These are phyloP conservation scores for Adoxophyes honmai DNA, from an alignment of 1,140 invertebrate genomes.

Conservation along the genomic window DNA sequence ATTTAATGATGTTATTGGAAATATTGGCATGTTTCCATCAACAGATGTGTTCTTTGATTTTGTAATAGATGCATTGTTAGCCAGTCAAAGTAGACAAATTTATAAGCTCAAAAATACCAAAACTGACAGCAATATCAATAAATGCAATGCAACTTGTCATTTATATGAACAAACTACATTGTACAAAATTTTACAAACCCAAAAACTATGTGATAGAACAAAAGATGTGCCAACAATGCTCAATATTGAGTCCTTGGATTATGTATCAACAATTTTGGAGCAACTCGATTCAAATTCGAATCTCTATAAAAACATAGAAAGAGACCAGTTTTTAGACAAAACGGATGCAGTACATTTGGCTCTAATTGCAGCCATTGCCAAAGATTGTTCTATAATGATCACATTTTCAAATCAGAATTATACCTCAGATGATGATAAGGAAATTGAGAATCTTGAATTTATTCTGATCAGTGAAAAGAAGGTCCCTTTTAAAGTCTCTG, in stretches of 20 bases:
- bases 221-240: slow-evolving; percentile 16
- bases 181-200: slow-evolving; percentile 50
- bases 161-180: slow-evolving; percentile 42
- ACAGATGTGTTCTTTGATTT: slow-evolving; percentile 49
- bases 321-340: slow-evolving; percentile 34
- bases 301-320: slow-evolving; percentile 33
- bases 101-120: neutral
- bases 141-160: slow-evolving; percentile 35
- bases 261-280: slow-evolving; percentile 41
- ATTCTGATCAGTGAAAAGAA: slow-evolving; percentile 33
- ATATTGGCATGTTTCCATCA: slow-evolving; percentile 33
- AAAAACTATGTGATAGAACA: slow-evolving; percentile 48
- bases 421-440: slow-evolving; percentile 22
- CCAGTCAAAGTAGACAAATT: slow-evolving; percentile 20
- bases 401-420: slow-evolving; percentile 47
- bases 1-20: slow-evolving; percentile 37
- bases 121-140: slow-evolving; percentile 16
- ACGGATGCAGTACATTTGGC: slow-evolving; percentile 34
- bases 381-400: slow-evolving; percentile 75
- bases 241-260: slow-evolving; percentile 23
- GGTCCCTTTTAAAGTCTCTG: slow-evolving; percentile 49
- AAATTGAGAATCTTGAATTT: slow-evolving; percentile 20
- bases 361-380: slow-evolving; percentile 64
- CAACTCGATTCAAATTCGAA: slow-evolving; percentile 31
- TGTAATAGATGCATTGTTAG: slow-evolving; percentile 46